Conservation (phyloP, 1,140 invertebrate genomes). For the Nymphalis io region DNA sequence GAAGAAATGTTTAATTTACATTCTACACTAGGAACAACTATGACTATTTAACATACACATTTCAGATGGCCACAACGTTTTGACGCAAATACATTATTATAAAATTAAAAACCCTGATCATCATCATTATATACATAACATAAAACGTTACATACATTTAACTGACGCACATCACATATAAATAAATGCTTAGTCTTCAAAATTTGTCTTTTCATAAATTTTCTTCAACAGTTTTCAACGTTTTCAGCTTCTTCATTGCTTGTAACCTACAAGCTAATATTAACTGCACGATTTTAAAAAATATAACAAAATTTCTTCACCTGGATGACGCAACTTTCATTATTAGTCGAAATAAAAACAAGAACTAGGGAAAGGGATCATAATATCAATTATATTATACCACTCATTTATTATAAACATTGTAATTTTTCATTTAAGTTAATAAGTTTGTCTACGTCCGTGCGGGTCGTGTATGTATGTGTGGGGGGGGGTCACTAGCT, state of each 20-base stretch:
- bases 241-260: not conserved
- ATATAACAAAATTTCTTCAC: too few species aligned
- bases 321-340: too few species aligned
- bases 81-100: too few species aligned
- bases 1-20: not conserved
- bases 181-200: not conserved
- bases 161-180: not conserved
- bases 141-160: not conserved
- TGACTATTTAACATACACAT: not conserved
- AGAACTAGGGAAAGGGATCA: too few species aligned
- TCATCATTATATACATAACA: too few species aligned
- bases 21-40: not conserved
- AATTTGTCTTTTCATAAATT: not conserved
- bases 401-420: not conserved
- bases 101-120: too few species aligned
- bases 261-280: too few species aligned
- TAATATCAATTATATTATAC: not conserved
- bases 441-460: too few species aligned
- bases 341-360: too few species aligned
- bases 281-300: too few species aligned
- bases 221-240: not conserved
- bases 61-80: not conserved
- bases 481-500: conserved; percentile 42
- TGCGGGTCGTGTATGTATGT: too few species aligned
- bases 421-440: not conserved